Evolutionary conservation across 2,888 invertebrate species (phyloP).

Genomic region (Baronia brevicornis): DNA sequence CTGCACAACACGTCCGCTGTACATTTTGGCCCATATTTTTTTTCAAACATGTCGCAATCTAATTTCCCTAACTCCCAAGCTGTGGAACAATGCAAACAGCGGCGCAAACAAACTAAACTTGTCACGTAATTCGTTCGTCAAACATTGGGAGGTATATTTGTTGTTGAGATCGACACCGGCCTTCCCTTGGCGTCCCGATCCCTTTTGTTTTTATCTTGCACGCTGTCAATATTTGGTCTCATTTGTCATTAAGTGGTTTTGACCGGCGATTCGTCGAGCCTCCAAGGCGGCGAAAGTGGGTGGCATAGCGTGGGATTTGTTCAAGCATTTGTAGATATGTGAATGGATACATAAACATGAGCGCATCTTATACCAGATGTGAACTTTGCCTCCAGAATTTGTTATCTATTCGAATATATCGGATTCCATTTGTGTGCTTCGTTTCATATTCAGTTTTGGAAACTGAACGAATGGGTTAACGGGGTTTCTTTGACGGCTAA

Average conservation of each 20-base stretch:
- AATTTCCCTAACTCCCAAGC: slow-evolving; percentile 40
- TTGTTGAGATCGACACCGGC: slow-evolving; percentile 66
- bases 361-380: slow-evolving; percentile 3
- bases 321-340: slow-evolving; percentile 24
- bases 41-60: slow-evolving; percentile 32
- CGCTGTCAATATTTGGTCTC: slow-evolving; percentile 65
- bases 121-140: slow-evolving; percentile 70
- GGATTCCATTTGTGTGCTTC: neutral
- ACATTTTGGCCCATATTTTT: slow-evolving; percentile 25
- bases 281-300: slow-evolving; percentile 38
- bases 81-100: slow-evolving; percentile 40
- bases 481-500: too few species aligned
- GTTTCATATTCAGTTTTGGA: too few species aligned
- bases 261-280: slow-evolving; percentile 48
- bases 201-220: slow-evolving; percentile 68
- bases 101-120: slow-evolving; percentile 50
- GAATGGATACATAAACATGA: slow-evolving; percentile 9
- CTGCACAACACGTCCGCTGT: slow-evolving; percentile 16
- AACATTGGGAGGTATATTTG: slow-evolving; percentile 55
- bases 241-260: slow-evolving; percentile 63
- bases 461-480: too few species aligned
- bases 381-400: slow-evolving; percentile 4
- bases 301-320: slow-evolving; percentile 42
- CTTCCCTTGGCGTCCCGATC: slow-evolving; percentile 45
- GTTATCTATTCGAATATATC: neutral